These are phyloP conservation scores for Dromiciops gliroides DNA, from an alignment of 2,113 vertebrate genomes.

Conservation along the genomic window DNA sequence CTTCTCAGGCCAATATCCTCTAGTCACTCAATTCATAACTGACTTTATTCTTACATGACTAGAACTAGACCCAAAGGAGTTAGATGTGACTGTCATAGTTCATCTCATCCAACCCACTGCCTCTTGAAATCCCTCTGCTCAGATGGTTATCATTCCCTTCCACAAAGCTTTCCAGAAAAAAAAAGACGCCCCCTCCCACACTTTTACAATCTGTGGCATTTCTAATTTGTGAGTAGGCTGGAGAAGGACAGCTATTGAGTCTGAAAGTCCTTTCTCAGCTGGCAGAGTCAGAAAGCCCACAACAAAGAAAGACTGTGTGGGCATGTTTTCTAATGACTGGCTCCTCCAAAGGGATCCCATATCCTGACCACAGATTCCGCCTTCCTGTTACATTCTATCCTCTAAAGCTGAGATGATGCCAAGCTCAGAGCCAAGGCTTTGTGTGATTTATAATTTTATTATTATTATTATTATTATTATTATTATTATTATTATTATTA, in stretches of 20 bases:
- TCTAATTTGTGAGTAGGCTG: neutral
- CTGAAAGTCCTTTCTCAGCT: conserved; percentile 29
- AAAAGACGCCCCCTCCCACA: neutral
- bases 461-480: conserved; percentile 51
- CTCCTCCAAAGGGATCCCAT: conserved; percentile 14
- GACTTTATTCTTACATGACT: neutral
- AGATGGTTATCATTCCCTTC: neutral
- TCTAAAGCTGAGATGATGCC: conserved; percentile 42
- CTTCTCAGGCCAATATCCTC: neutral
- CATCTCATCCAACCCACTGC: neutral
- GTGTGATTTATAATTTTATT: conserved; percentile 47
- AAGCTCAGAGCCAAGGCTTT: conserved; percentile 39
- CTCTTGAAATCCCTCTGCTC: neutral
- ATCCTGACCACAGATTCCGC: conserved; percentile 36
- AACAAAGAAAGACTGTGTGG: conserved; percentile 16
- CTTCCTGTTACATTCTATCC: conserved; percentile 51
- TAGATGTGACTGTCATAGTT: neutral
- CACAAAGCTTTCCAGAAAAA: neutral
- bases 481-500: conserved; percentile 53
- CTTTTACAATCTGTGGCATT: neutral
- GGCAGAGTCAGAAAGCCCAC: conserved; percentile 20
- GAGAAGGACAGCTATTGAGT: neutral
- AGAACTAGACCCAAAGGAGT: neutral
- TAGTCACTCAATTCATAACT: neutral
- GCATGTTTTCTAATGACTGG: conserved; percentile 25